Base-by-base conservation (phyloP, 2,888 invertebrate genomes). In the Stomorhina lunata region DNA sequence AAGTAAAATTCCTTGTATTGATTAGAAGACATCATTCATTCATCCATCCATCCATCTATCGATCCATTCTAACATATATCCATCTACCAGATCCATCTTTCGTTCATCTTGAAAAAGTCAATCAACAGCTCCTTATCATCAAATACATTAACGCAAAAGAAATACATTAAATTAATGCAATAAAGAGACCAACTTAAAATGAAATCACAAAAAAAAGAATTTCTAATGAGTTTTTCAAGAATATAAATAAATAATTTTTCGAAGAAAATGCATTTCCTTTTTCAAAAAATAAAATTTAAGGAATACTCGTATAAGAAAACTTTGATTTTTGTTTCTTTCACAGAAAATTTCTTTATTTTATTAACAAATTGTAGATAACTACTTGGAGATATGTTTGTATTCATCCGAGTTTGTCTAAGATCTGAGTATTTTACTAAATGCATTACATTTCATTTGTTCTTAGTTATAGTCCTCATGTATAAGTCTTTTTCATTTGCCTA, bases 21-120 rank as follows among this genome's bases (percentile, higher is more conserved):
- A 32, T 5, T 32, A 22, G 2, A 71, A 71, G 15, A 15, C n/a
- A 48, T 48, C 37, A 50, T 9, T 15, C 17, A 37, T 3, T 15
- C 17, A 37, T 3, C 22, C 34, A 59, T 34, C 7, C 10, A 22
- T 59, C 32, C 29, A 40, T 32, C 3, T 6, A 10, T 6, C 29
- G 12, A 65, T 45, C 22, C 20, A 37, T 3, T n/a, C n/a, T n/a
- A n/a, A n/a, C 34, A 59, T 34, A 4, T 6, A 22, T 59, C 32
- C 29, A 40, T 32, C 3, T 6, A 10, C 4, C 29, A n/a, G 12
- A 65, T 45, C 22, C 20, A 75, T 37, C 55, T 22, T 27, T 57
- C 65, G 73, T 65, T 65, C 53, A 65, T 65, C 66, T 76, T 76
- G 66, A 66, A 57, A 59, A 57, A 59, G 6, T 76, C 76, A 48